Evolutionary conservation across 2,888 invertebrate species (phyloP).

Genomic region (Lumbricus terrestris): DNA sequence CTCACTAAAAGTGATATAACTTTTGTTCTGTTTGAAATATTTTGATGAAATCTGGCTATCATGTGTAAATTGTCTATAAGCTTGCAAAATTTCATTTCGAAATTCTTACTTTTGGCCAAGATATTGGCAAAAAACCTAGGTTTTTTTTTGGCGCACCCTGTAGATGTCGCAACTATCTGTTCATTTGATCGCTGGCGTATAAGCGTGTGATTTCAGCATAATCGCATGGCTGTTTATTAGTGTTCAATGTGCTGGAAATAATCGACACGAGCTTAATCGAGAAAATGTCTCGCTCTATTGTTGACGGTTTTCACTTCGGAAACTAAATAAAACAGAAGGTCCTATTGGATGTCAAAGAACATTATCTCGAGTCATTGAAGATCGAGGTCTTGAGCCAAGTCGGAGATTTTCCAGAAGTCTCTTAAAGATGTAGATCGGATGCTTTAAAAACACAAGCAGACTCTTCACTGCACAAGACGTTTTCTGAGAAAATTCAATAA

Average conservation of each 20-base stretch:
- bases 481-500: too few relatives aligned
- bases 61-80: too few relatives aligned
- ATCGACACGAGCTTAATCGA: not conserved
- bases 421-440: too few relatives aligned
- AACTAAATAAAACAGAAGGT: not conserved
- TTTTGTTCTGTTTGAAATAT: too few relatives aligned
- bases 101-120: too few relatives aligned
- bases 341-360: not conserved
- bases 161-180: not conserved
- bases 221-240: not conserved
- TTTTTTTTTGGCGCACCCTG: too few relatives aligned
- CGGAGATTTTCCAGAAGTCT: not conserved
- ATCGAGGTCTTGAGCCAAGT: not conserved
- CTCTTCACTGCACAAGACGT: too few relatives aligned
- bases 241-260: not conserved
- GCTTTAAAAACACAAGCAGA: not conserved
- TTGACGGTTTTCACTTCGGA: not conserved
- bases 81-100: too few relatives aligned
- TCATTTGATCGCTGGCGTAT: not conserved
- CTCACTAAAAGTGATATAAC: too few relatives aligned
- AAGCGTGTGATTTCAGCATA: not conserved
- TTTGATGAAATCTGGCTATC: too few relatives aligned
- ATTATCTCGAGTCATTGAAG: conserved; percentile 3
- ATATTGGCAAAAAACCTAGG: too few relatives aligned
- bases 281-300: not conserved